phyloP scores from a whole-genome alignment of 92 coral and sea anemone species.

The Pocillopora grandis region DNA sequence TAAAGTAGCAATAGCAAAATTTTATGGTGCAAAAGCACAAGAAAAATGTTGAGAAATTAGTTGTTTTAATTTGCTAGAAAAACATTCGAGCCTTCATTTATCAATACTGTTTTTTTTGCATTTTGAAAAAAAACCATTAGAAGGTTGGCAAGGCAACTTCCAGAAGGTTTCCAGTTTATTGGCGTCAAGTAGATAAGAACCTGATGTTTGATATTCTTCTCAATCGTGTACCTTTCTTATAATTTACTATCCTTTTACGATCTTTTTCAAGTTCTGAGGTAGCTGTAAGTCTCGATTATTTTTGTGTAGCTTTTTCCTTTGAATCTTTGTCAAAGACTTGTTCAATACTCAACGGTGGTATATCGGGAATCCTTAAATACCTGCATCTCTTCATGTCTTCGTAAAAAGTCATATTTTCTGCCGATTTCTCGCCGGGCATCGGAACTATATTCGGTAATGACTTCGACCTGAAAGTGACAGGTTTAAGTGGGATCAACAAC shows the following conservation, averaged over 20 bases:
- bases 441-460: conserved; percentile 41
- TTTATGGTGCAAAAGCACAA: too few species aligned
- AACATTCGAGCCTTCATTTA: too few species aligned
- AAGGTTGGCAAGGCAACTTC: too few species aligned
- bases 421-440: not conserved
- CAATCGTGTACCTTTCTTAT: too few species aligned
- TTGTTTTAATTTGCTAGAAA: too few species aligned
- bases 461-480: conserved; percentile 25
- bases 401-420: conserved; percentile 11
- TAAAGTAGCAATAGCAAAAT: too few species aligned
- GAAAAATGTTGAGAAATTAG: too few species aligned
- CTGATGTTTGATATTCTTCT: too few species aligned
- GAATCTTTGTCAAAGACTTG: conserved; percentile 29
- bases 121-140: too few species aligned
- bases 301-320: not conserved
- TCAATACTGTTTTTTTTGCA: too few species aligned
- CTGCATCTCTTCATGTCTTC: conserved; percentile 42
- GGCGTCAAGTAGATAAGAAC: too few species aligned
- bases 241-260: not conserved
- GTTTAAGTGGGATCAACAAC: conserved; percentile 20
- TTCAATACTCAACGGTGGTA: conserved; percentile 16
- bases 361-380: conserved; percentile 36
- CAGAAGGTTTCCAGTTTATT: too few species aligned
- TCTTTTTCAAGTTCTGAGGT: not conserved
- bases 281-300: not conserved